These are phyloP conservation scores for Calephelis virginiensis DNA, from an alignment of 1,140 invertebrate species.

Conservation along the genomic window DNA sequence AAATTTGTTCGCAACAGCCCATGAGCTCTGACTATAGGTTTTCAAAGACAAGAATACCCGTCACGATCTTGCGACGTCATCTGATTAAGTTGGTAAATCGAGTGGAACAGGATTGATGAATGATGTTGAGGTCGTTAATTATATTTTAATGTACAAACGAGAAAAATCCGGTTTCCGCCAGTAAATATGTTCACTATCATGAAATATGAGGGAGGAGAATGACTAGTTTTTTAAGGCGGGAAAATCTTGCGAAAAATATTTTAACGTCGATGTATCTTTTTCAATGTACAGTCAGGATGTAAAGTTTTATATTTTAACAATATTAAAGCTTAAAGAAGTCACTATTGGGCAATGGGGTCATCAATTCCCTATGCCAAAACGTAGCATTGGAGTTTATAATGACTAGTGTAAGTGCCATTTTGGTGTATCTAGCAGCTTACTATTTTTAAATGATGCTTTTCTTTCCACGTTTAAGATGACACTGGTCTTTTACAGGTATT, in stretches of 20 bases:
- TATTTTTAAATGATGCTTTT: too few species aligned
- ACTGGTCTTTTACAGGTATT: too few species aligned
- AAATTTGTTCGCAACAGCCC: background rate
- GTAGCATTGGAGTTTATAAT: too few species aligned
- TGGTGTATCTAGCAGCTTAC: too few species aligned
- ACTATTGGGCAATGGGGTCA: too few species aligned
- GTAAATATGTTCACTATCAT: constrained; percentile 28
- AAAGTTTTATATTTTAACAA: background rate
- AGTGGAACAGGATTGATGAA: constrained; percentile 43
- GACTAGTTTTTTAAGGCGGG: constrained; percentile 13
- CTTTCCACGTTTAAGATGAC: too few species aligned
- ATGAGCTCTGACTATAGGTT: constrained; percentile 10
- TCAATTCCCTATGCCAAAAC: too few species aligned
- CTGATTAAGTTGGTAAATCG: constrained; percentile 53
- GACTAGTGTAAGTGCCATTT: too few species aligned
- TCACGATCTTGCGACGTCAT: constrained; percentile 37
- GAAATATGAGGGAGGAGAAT: constrained; percentile 11
- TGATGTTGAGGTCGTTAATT: constrained; percentile 42
- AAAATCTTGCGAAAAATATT: constrained; percentile 6
- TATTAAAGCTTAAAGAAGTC: too few species aligned
- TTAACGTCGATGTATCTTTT: background rate
- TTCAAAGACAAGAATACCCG: constrained; percentile 7
- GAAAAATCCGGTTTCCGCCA: constrained; percentile 27
- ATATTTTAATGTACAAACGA: constrained; percentile 35
- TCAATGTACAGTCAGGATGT: background rate